Evolutionary conservation across 1,140 invertebrate genomes (phyloP), one percentile per base, ranked within the genome.

Genomic region (Anoplolepis gracilipes): DNA sequence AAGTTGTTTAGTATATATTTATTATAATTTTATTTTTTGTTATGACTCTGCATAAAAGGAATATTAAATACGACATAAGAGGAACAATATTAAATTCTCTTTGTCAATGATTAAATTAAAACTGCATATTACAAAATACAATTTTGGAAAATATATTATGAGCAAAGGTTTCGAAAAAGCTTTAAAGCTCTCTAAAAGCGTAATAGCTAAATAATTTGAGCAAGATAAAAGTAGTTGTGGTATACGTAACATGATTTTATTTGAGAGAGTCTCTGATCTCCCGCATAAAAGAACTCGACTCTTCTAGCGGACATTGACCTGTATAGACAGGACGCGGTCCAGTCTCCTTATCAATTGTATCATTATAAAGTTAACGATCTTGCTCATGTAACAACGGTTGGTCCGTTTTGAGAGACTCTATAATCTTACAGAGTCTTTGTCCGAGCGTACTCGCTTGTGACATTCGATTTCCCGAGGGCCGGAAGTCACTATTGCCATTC

Each of bases 321-420:
- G 55, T 46, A 61, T 69, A 78, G 77, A 86, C 70, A 62, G 76
- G 85, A 90, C 85, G 61, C 76, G 69, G 77, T 73, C 30, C 76
- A 62, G 82, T 69, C 90, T 89, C 64, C 84, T 91, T 91, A 89
- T 91, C 90, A 91, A 91, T 91, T 91, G 88, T 86, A 88, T 89
- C 89, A 90, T 91, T 91, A 91, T 79, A 77, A 91, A 90, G 90
- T 91, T 91, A 91, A 91, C 88, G 90, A 91, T 91, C 90, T 91
- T 82, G 89, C 85, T 87, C 73, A 78, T 42, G 39, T 85, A 88
- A 89, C 88, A 89, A 87, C 82, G 73, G 73, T 28, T 72, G 57
- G 59, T 46, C 78, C 59, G 85, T 89, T 89, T 89, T 89, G 85
- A 88, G 82, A 75, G 88, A 57, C 88, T 89, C 85, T 73, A 87